Base-by-base conservation (phyloP, 2,797 vertebrate species). In the Lagorchestes hirsutus region DNA sequence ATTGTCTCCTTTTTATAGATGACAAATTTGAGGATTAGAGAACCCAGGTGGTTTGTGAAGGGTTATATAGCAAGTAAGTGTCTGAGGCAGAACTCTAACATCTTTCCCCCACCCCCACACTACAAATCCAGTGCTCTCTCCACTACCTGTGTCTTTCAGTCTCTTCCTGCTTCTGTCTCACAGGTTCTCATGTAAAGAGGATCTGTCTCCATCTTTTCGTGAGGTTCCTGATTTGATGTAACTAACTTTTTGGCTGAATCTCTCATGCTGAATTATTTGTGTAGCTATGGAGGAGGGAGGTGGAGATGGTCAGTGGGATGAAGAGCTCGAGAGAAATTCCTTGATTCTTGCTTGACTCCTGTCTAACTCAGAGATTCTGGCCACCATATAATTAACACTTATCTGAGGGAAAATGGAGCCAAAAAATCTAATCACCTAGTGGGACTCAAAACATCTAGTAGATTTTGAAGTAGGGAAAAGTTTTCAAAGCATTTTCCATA, bases 341-440 rank as follows among this genome's bases (percentile, higher is more conserved):
- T 55, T 54, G 28, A 54, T 55, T 91, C 28, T 91, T 54, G 28
- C 52, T 54, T 91, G 12, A 91, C 52, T 55, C 90, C 22, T 82
- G 74, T 82, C 18, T 27, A 27, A 6, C 40, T 22, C 74, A 82
- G 74, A 46, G 74, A 46, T 82, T 82, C 10, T 27, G 74, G 96
- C 96, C 93, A 92, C 91, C 92, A 92, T 94, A 96, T 97, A n/a
- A 95, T 98, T 94, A 98, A 92, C 97, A 96, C 62, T 92, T 97
- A 94, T 82, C 93, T 95, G 59, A 94, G 74, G 58, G 13, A 24
- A 46, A 27, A 27, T 27, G 8, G 40, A 46, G 74, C 74, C 22
- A 27, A 46, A 82, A 82, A 46, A 24, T 46, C 40, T 87, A 87
- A 87, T 46, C 40, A 27, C 8, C 40, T 87, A 46, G 74, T 87